phyloP scores from a whole-genome alignment of 2,797 vertebrate species.

The Sciaenops ocellatus region DNA sequence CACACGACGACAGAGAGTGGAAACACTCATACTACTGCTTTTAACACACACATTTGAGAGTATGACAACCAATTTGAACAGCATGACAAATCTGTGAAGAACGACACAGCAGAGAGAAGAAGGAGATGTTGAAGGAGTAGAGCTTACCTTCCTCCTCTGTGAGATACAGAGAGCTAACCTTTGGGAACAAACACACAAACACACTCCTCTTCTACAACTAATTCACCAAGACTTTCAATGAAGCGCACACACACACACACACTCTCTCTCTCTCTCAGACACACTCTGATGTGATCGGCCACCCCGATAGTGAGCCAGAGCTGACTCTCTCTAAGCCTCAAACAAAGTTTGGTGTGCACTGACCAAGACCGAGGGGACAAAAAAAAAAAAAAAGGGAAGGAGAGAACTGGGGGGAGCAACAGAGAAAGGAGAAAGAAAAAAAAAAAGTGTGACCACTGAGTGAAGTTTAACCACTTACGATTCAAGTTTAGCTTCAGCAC shows the following conservation, averaged over 20 bases:
- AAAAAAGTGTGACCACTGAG: constrained; percentile 80
- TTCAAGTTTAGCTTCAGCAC: constrained; percentile 84
- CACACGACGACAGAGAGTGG: neutral
- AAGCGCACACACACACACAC: constrained; percentile 35
- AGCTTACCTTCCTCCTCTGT: constrained; percentile 60
- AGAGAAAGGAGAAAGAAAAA: constrained; percentile 39
- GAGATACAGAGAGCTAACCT: constrained; percentile 61
- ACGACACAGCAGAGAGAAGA: constrained; percentile 9
- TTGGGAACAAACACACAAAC: constrained; percentile 59
- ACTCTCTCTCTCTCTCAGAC: constrained; percentile 12
- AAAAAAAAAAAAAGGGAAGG: constrained; percentile 54
- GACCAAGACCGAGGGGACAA: constrained; percentile 75
- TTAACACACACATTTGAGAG: neutral
- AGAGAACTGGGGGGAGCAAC: constrained; percentile 53
- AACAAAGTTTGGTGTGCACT: constrained; percentile 86
- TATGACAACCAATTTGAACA: neutral
- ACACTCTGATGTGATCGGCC: constrained; percentile 76
- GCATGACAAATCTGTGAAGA: constrained; percentile 20
- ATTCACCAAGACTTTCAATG: constrained; percentile 48
- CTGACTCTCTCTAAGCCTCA: constrained; percentile 81
- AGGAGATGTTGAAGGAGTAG: constrained; percentile 20
- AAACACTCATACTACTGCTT: constrained; percentile 3
- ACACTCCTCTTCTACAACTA: constrained; percentile 33
- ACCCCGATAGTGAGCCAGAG: constrained; percentile 71
- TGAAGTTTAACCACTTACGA: constrained; percentile 82